Evolutionary conservation across 2,113 vertebrate genomes (phyloP), one percentile per base, ranked within the genome.

Genomic region (Aegotheles bennettii): DNA sequence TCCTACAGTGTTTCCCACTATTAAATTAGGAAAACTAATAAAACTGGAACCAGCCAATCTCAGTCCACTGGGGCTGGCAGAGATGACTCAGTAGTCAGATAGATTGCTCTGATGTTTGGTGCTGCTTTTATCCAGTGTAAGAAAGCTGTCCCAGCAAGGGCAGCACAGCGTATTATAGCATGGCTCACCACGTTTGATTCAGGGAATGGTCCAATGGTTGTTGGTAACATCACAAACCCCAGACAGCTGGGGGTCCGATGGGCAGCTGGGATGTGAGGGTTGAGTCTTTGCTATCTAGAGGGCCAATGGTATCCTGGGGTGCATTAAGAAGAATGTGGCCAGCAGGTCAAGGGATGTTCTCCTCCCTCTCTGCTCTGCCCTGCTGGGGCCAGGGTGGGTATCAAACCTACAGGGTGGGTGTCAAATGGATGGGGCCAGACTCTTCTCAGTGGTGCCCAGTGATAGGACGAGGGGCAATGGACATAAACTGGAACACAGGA

Each of bases 151-250:
- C 50, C 35, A 77, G 25, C 42, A 9, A 5, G 16, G n/a, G 33
- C 17, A 84, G 20, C 20, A n/a, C 9, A 38, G 3, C 0, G 1
- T 51, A 13, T 10, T 12, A 42, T 43, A 9, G 21, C 10, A 4
- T 17, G 25, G 51, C 20, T 87, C 20, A 10, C n/a, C 7, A 16
- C 2, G 28, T 31, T 25, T 25, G 7, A 0, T 25, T 1, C 45
- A 38, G 8, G n/a, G 40, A 64, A 61, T 0, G 1, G 36, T 54
- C 48, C 69, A n/a, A 80, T 13, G n/a, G 28, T 18, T 5, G 6
- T 13, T 20, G 20, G 23, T 78, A 65, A 19, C 16, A 36, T 16
- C 70, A 67, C 35, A 85, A 53, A 70, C 7, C 10, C 35, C n/a
- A 10, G 11, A 35, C 1, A 75, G 9, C 10, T 71, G 25, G n/a